These are phyloP conservation scores for Eretmochelys imbricata DNA, from an alignment of 2,113 vertebrate genomes.

Conservation along the genomic window DNA sequence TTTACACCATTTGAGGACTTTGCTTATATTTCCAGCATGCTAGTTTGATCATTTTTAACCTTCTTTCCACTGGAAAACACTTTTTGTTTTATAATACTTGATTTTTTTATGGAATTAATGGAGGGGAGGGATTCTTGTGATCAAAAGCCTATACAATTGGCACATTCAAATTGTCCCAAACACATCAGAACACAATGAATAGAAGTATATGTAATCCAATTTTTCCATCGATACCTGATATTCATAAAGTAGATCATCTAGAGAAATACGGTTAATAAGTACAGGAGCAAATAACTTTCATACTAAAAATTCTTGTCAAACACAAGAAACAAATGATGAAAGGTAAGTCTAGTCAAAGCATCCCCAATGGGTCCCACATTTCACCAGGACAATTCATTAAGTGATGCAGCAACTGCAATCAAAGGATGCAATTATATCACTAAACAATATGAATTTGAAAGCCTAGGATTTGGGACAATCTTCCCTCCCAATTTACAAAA, in stretches of 20 bases:
- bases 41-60: neutral
- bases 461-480: neutral
- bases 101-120: neutral
- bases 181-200: conserved; percentile 31
- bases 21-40: neutral
- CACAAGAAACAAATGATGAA: conserved; percentile 29
- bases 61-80: neutral
- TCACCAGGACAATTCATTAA: neutral
- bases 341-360: neutral
- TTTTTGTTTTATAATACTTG: neutral
- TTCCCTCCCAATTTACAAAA: neutral
- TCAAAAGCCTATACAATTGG: conserved; percentile 1
- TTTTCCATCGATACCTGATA: conserved; percentile 43
- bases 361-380: neutral
- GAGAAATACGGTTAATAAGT: conserved; percentile 44
- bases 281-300: conserved; percentile 31
- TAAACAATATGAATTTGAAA: neutral
- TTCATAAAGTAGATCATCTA: conserved; percentile 28
- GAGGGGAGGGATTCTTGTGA: neutral
- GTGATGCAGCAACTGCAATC: neutral
- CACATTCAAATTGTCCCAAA: conserved; percentile 28
- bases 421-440: neutral
- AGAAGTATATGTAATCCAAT: conserved; percentile 27
- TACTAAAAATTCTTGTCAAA: conserved; percentile 10
- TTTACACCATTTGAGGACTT: neutral